A percentile compares a stretch with the other conserved stretches of the same genome.
phyloP scores from a whole-genome alignment of 2,113 vertebrate genomes.

The Aptenodytes forsteri region DNA sequence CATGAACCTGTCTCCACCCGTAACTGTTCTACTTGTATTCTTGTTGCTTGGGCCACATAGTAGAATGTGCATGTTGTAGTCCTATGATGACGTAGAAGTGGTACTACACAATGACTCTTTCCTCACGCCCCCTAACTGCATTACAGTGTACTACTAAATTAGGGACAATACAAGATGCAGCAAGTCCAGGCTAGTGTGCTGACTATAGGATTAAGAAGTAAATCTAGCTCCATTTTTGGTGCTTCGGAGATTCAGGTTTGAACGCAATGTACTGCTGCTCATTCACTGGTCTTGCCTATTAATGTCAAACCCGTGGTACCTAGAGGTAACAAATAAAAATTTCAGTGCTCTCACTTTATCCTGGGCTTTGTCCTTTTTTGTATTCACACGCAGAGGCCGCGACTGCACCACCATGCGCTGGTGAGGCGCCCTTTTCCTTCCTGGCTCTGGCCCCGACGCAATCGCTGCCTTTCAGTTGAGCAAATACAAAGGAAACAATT shows the following conservation, averaged over 20 bases:
- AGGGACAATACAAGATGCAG: constrained; percentile 68
- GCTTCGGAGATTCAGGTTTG: constrained; percentile 70
- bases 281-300: constrained; percentile 75
- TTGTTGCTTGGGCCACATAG: constrained; percentile 84
- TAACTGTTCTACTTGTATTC: constrained; percentile 81
- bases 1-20: constrained; percentile 70
- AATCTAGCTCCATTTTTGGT: constrained; percentile 74
- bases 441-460: rapidly evolving
- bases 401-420: background rate
- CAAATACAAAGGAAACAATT: background rate
- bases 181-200: constrained; percentile 69
- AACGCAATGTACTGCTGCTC: constrained; percentile 69
- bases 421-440: background rate
- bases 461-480: background rate
- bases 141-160: constrained; percentile 73
- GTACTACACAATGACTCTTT: constrained; percentile 76
- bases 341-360: constrained; percentile 69
- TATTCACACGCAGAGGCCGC: rapidly evolving
- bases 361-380: constrained; percentile 41
- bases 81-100: constrained; percentile 85
- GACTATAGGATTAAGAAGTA: constrained; percentile 63
- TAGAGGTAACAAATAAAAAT: constrained; percentile 78
- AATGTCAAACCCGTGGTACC: constrained; percentile 72
- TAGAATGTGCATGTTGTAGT: constrained; percentile 94
- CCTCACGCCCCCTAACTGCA: constrained; percentile 61